These are phyloP conservation scores for Argyra leucocephala DNA, from an alignment of 2,888 invertebrate genomes.

Conservation along the genomic window DNA sequence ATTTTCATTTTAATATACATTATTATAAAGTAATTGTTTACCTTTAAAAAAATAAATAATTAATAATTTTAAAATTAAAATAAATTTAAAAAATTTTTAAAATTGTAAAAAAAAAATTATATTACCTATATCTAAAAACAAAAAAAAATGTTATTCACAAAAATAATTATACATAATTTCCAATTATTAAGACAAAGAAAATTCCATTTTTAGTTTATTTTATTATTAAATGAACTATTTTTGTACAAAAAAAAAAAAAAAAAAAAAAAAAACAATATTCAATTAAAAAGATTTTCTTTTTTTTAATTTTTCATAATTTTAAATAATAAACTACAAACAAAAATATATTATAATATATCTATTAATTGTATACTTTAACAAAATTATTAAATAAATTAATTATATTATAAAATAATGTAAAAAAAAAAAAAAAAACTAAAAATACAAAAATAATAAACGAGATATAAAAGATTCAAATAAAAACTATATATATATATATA, in stretches of 20 bases:
- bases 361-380: not conserved
- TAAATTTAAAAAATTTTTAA: too few species aligned
- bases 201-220: not conserved
- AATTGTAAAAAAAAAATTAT: too few species aligned
- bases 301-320: not conserved
- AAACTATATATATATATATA: not conserved
- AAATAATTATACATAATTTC: too few species aligned
- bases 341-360: not conserved
- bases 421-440: not conserved
- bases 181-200: not conserved
- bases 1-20: too few species aligned
- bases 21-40: too few species aligned
- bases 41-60: too few species aligned
- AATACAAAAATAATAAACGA: not conserved
- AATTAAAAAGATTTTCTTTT: not conserved
- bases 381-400: not conserved
- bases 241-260: conserved; percentile 1
- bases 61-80: too few species aligned
- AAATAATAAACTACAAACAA: not conserved
- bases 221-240: not conserved
- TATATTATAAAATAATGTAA: not conserved
- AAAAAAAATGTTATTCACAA: too few species aligned
- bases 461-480: too few species aligned
- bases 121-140: too few species aligned
- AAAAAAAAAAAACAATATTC: not conserved